A percentile compares a stretch with the other conserved stretches of the same genome.
Conservation (phyloP, 2,797 vertebrate species). For the Pteronotus mesoamericanus region DNA sequence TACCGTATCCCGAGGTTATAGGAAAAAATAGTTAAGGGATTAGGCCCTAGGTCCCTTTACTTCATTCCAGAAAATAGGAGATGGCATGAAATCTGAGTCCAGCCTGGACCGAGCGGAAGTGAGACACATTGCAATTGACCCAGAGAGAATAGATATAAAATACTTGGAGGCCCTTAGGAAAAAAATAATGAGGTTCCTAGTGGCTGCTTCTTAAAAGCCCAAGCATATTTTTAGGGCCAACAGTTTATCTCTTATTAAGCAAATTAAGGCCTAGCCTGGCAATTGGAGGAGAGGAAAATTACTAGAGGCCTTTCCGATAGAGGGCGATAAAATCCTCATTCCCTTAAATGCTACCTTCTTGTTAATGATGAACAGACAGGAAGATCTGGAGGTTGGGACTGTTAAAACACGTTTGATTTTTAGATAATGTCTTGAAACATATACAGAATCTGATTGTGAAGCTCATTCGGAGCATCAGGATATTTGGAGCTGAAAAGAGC, state of each 20-base stretch:
- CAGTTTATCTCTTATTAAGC: conserved; percentile 35
- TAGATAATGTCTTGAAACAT: conserved; percentile 9
- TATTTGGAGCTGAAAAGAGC: not conserved
- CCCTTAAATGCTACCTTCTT: conserved; percentile 8
- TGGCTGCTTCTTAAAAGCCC: not conserved
- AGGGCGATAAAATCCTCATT: conserved; percentile 57
- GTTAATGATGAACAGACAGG: conserved; percentile 28
- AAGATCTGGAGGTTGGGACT: conserved; percentile 7
- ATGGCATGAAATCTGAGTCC: not conserved
- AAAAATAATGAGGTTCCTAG: not conserved
- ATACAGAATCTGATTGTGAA: not conserved
- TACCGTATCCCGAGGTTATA: not conserved
- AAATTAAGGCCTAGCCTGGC: not conserved
- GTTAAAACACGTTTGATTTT: conserved; percentile 37
- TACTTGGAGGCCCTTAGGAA: not conserved
- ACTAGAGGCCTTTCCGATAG: conserved; percentile 29
- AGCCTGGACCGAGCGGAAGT: not conserved
- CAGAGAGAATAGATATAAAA: not conserved
- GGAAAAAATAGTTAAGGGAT: not conserved
- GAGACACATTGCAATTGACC: not conserved
- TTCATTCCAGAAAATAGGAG: not conserved
- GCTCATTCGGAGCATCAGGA: not conserved
- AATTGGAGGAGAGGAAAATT: not conserved
- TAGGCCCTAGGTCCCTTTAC: not conserved
- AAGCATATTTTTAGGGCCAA: not conserved